A percentile compares a stretch with the other conserved stretches of the same genome.
Evolutionary conservation across 2,888 invertebrate genomes (phyloP).

Genomic region (Drosophila hamatofila): DNA sequence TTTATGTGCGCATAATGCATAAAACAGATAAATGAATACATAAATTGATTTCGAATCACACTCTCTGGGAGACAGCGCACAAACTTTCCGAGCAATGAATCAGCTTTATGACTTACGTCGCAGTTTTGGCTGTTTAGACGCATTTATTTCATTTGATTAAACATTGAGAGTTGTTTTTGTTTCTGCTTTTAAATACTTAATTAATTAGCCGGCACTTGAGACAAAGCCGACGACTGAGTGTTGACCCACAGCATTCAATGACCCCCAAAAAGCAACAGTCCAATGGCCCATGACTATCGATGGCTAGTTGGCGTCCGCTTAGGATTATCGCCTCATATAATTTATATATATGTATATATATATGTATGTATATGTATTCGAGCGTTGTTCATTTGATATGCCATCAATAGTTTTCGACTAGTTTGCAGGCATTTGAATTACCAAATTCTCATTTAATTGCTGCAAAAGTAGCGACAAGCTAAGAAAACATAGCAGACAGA

Average conservation of each 20-base stretch:
- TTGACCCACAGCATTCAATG: constrained; percentile 12
- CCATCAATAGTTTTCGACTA: constrained; percentile 1
- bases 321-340: not conserved
- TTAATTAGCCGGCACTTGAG: constrained; percentile 6
- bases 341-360: not conserved
- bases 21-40: not conserved
- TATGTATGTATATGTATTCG: not conserved
- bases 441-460: constrained; percentile 44
- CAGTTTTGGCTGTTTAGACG: not conserved
- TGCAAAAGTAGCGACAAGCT: constrained; percentile 27
- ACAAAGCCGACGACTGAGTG: constrained; percentile 7
- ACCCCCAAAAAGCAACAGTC: not conserved
- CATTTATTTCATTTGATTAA: constrained; percentile 10
- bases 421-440: constrained; percentile 2
- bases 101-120: not conserved
- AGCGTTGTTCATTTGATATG: not conserved
- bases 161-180: not conserved
- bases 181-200: constrained; percentile 12
- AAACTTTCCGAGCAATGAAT: constrained; percentile 1
- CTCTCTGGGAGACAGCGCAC: no score
- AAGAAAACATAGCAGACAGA: not conserved
- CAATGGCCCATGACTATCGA: not conserved
- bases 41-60: constrained; percentile 2
- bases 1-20: not conserved
- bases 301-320: not conserved